Evolutionary conservation across 2,888 invertebrate species (phyloP).

Genomic region (Tenthredo livida): DNA sequence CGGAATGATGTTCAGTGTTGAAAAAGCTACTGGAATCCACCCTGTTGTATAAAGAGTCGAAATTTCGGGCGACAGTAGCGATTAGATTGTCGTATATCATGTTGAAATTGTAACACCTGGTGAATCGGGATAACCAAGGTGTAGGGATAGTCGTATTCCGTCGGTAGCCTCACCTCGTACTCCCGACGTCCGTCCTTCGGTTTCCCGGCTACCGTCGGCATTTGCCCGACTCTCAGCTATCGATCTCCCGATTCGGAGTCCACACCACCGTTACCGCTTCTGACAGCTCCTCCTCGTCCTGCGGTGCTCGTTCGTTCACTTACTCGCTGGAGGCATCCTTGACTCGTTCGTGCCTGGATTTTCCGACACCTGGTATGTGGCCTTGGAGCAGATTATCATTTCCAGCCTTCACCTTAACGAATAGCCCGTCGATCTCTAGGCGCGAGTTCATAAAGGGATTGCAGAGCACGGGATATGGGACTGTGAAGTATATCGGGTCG

Average conservation of each 20-base stretch:
- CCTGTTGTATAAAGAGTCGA: neutral
- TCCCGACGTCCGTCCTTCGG: slow-evolving; percentile 36
- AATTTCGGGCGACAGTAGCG: neutral
- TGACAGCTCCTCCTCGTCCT: slow-evolving; percentile 51
- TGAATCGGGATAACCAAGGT: slow-evolving; percentile 14
- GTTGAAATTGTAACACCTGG: slow-evolving; percentile 12
- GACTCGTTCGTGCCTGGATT: slow-evolving; percentile 35
- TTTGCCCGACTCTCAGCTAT: slow-evolving; percentile 49
- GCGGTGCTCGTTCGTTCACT: slow-evolving; percentile 42
- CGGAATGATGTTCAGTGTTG: too few species aligned
- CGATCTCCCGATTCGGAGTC: slow-evolving; percentile 54
- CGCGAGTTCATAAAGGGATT: neutral
- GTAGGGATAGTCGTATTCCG: slow-evolving; percentile 27
- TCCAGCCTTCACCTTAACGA: neutral
- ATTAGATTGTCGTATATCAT: neutral
- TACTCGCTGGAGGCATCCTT: slow-evolving; percentile 37
- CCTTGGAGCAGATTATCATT: slow-evolving; percentile 10
- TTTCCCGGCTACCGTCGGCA: slow-evolving; percentile 45
- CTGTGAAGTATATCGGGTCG: slow-evolving; percentile 1
- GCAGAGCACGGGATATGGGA: neutral
- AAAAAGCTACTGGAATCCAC: neutral
- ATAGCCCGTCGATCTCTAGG: slow-evolving; percentile 14
- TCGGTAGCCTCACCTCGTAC: slow-evolving; percentile 34
- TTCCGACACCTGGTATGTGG: slow-evolving; percentile 21
- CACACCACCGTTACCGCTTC: slow-evolving; percentile 52